Base-by-base conservation (phyloP, 2,797 vertebrate species). In the Gallinago solitaria region DNA sequence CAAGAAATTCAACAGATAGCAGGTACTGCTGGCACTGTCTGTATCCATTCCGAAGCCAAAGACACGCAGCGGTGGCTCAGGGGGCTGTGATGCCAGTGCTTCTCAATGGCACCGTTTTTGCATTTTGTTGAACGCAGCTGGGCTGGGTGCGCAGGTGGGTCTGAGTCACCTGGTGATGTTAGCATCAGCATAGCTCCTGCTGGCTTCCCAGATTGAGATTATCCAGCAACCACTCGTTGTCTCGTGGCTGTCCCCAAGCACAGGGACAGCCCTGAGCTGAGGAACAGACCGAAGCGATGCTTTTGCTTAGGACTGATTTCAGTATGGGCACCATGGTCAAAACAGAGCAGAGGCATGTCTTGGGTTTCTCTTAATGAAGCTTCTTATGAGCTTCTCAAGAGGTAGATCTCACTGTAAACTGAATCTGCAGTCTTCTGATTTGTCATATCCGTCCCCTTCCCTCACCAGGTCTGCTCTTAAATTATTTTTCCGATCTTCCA, bases 351-450 rank as follows among this genome's bases (percentile, higher is more conserved):
- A 57, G 30, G 4, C 65, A 23, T 53, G 4, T 23, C 20, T 23
- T 33, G 48, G 24, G 9, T 86, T 90, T 90, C 28, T 92, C 88
- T 93, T 83, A 93, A 81, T 78, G 54, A 81, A 68, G 25, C 20
- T 75, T 88, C 8, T 0, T 64, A 12, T n/a, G 41, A 81, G 50
- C 51, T 75, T 84, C 77, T 89, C 45, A 43, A 30, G 83, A 82
- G 74, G 27, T 9, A 1, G 57, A 14, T 50, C 50, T 90, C 21
- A 6, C 14, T 73, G 86, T 33, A 90, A 91, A 54, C 39, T 83
- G 60, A 78, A 75, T 86, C 53, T 86, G 73, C 48, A 43, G 1
- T 86, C 77, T 90, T 83, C 77, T 68, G 17, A 24, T 61, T 67
- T 89, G 63, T 83, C 70, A 20, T 15, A 69, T 89, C 74, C 47